phyloP scores from a whole-genome alignment of 2,888 invertebrate species.

The Leucozona laternaria region DNA sequence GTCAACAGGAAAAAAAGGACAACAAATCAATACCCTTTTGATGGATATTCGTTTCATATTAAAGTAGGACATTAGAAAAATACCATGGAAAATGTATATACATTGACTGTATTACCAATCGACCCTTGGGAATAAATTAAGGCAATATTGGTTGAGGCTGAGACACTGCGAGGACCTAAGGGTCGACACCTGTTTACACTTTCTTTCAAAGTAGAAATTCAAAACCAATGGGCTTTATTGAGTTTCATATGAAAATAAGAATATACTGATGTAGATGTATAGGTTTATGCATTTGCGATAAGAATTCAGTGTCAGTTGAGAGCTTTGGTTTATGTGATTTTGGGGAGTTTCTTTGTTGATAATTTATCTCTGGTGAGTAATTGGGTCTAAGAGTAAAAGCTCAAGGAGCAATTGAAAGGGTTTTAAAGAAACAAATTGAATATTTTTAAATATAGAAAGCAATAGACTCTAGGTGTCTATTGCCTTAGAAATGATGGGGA shows the following conservation, averaged over 20 bases:
- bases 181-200: slow-evolving; percentile 49
- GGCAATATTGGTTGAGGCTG: slow-evolving; percentile 4
- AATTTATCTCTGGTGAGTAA: neutral
- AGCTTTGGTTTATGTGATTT: slow-evolving; percentile 30
- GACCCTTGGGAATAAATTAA: slow-evolving; percentile 29
- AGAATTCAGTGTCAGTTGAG: slow-evolving; percentile 1
- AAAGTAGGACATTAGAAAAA: slow-evolving; percentile 48
- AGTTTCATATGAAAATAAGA: neutral
- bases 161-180: neutral
- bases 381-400: neutral
- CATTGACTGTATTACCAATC: slow-evolving; percentile 26
- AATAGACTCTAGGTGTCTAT: no score
- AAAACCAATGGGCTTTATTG: slow-evolving; percentile 21
- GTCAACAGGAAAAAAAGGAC: slow-evolving; percentile 33
- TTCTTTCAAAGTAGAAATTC: slow-evolving; percentile 8
- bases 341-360: neutral
- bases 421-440: neutral
- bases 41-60: slow-evolving; percentile 48
- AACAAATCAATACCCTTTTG: slow-evolving; percentile 53
- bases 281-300: no score
- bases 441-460: neutral
- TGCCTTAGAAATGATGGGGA: no score
- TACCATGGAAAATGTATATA: slow-evolving; percentile 11
- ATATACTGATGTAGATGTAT: no score
- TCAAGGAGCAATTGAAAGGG: neutral